These are phyloP conservation scores for Zygaena filipendulae DNA, from an alignment of 2,888 invertebrate genomes.

Conservation along the genomic window DNA sequence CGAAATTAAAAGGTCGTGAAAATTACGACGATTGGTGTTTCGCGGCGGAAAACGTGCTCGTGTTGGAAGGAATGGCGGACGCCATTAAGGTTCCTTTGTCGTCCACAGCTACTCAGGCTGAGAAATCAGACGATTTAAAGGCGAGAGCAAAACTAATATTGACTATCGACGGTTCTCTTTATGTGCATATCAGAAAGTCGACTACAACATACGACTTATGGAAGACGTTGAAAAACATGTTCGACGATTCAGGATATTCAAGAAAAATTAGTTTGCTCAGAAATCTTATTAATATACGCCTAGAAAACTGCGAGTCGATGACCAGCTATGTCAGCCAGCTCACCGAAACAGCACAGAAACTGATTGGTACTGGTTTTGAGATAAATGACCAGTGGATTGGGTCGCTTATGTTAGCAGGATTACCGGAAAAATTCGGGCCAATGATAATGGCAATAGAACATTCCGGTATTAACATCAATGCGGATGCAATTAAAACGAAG, in stretches of 20 bases:
- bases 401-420: slow-evolving; percentile 9
- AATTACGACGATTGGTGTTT: no score
- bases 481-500: slow-evolving; percentile 9
- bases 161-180: slow-evolving; percentile 17
- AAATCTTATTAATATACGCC: slow-evolving; percentile 3
- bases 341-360: slow-evolving; percentile 4
- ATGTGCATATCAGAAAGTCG: slow-evolving; percentile 16
- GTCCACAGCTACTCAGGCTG: slow-evolving; percentile 4
- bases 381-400: slow-evolving; percentile 10
- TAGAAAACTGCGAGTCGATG: slow-evolving; percentile 4
- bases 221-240: slow-evolving; percentile 8
- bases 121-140: slow-evolving; percentile 12
- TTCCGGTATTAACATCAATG: slow-evolving; percentile 7
- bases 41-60: no score
- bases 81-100: slow-evolving; percentile 8
- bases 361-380: slow-evolving; percentile 8
- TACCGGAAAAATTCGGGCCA: slow-evolving; percentile 9
- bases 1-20: no score
- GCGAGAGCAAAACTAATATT: slow-evolving; percentile 17
- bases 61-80: no score
- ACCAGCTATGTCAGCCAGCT: slow-evolving; percentile 3
- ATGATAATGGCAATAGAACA: slow-evolving; percentile 13
- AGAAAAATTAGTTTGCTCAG: slow-evolving; percentile 3
- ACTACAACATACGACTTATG: slow-evolving; percentile 11
- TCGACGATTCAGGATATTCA: slow-evolving; percentile 5